Percentiles rank a stretch among this genome's conserved stretches.
These are phyloP conservation scores for Caenorhabditis auriculariae DNA, from an alignment of 2,888 invertebrate species.

Conservation along the genomic window DNA sequence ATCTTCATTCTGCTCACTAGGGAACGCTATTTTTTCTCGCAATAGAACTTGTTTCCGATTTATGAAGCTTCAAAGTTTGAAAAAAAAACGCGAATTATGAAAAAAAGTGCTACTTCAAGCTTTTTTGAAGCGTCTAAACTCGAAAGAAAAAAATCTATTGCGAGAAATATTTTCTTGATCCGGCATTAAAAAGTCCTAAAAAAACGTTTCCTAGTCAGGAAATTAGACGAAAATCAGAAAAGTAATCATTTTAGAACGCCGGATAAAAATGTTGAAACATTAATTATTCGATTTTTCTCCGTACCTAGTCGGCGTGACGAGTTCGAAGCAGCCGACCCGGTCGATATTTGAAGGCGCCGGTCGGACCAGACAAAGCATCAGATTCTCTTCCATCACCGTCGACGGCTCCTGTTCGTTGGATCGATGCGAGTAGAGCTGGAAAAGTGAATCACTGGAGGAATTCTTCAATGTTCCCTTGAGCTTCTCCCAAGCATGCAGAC, in stretches of 20 bases:
- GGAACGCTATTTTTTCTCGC: too few species aligned
- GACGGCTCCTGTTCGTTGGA: constrained; percentile 44
- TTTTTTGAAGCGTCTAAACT: too few species aligned
- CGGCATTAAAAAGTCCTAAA: constrained; percentile 1
- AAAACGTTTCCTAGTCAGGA: neutral
- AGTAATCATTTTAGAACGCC: too few species aligned
- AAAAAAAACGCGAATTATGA: too few species aligned
- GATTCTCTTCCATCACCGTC: constrained; percentile 95
- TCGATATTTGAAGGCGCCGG: constrained; percentile 81
- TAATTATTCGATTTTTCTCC: too few species aligned
- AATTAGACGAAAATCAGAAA: neutral
- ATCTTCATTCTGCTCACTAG: too few species aligned
- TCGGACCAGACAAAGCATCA: constrained; percentile 89
- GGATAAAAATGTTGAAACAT: neutral
- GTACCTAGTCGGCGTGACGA: constrained; percentile 87
- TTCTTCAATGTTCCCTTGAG: too few species aligned
- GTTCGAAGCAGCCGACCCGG: constrained; percentile 91
- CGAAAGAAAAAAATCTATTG: neutral
- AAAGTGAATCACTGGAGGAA: neutral
- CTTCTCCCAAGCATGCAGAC: too few species aligned
- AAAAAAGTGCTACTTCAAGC: too few species aligned
- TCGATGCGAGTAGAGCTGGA: constrained; percentile 56
- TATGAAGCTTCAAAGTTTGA: too few species aligned
- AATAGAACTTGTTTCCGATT: too few species aligned
- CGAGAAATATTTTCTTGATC: too few species aligned